phyloP scores from a whole-genome alignment of 2,888 invertebrate genomes.

The Leptinotarsa peninsularis region DNA sequence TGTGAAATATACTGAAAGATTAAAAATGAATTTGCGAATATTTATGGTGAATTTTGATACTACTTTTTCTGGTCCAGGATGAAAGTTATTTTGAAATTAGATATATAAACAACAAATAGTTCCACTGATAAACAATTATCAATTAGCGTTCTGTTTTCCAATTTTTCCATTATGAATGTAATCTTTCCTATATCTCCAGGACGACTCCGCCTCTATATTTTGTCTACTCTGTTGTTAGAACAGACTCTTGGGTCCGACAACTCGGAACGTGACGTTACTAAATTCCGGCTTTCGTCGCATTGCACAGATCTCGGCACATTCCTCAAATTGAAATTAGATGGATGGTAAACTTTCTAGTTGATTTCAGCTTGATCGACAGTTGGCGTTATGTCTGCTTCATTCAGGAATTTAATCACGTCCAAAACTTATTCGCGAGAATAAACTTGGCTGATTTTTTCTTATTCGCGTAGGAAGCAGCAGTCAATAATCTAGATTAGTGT shows the following conservation, averaged over 20 bases:
- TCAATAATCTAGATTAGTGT: constrained; percentile 8
- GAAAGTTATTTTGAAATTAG: no score
- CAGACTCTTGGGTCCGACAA: constrained; percentile 7
- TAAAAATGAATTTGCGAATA: no score
- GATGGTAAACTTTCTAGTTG: constrained; percentile 48
- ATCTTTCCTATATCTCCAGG: neutral
- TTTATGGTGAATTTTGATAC: no score
- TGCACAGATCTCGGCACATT: constrained; percentile 51
- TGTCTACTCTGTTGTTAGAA: neutral
- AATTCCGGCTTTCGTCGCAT: constrained; percentile 42
- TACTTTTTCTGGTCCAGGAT: no score
- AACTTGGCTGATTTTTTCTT: constrained; percentile 18
- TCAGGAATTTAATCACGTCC: constrained; percentile 48
- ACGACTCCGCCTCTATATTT: neutral
- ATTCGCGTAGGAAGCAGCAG: neutral
- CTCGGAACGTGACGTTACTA: neutral
- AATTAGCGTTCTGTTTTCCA: no score
- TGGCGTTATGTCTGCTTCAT: constrained; percentile 47
- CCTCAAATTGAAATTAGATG: constrained; percentile 58
- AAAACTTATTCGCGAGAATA: constrained; percentile 19
- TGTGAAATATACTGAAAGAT: no score
- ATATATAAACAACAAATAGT: no score
- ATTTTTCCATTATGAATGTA: no score
- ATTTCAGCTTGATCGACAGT: constrained; percentile 55
- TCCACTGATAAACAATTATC: no score